These are phyloP conservation scores for Dryoscopus gambensis DNA, from an alignment of 2,113 vertebrate species.

Conservation along the genomic window DNA sequence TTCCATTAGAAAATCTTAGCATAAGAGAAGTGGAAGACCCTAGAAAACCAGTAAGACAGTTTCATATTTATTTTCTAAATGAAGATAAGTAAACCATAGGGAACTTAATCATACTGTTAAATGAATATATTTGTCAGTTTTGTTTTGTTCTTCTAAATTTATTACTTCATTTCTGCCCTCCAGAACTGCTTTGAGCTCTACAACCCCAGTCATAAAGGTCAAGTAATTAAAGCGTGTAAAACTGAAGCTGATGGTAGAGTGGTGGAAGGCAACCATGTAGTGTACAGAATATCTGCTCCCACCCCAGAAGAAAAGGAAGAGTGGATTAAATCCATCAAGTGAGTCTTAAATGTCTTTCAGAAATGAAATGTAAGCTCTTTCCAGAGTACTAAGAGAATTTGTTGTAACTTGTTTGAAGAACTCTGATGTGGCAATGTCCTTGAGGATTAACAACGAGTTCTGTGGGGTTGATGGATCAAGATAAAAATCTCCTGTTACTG, in stretches of 20 bases:
- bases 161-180: background rate
- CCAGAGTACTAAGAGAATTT: background rate
- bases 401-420: conserved; percentile 25
- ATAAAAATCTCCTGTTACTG: background rate
- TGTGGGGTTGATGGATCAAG: background rate
- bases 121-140: background rate
- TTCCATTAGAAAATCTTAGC: conserved; percentile 95
- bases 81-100: background rate
- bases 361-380: background rate
- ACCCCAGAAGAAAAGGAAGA: conserved; percentile 96
- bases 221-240: conserved; percentile 98
- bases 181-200: conserved; percentile 98
- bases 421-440: background rate
- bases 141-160: background rate
- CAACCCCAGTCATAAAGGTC: conserved; percentile 95
- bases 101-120: background rate
- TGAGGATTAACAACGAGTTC: background rate
- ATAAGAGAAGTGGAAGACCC: conserved; percentile 97
- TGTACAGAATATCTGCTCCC: conserved; percentile 97
- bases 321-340: conserved; percentile 99
- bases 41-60: conserved; percentile 84
- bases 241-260: conserved; percentile 95
- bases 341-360: conserved; percentile 14
- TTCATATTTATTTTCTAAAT: background rate
- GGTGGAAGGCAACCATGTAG: conserved; percentile 96